Percentiles rank a stretch among this genome's conserved stretches.
These are phyloP conservation scores for Anaspis maculata DNA, from an alignment of 2,888 invertebrate genomes.

Conservation along the genomic window DNA sequence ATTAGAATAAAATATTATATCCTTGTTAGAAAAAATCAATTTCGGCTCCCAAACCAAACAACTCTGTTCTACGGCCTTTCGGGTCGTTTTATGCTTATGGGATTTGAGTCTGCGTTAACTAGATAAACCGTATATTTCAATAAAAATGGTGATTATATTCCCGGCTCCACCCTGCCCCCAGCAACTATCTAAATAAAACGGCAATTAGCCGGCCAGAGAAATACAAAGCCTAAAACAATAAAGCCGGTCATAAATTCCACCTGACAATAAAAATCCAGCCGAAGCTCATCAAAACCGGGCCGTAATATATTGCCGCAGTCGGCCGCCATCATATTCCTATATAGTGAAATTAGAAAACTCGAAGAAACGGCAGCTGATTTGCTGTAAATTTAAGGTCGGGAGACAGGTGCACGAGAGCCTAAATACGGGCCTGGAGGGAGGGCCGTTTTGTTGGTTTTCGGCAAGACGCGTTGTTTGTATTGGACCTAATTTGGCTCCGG, in stretches of 20 bases:
- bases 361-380: constrained; percentile 33
- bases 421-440: constrained; percentile 24
- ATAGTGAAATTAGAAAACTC: constrained; percentile 13
- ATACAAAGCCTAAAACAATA: constrained; percentile 12
- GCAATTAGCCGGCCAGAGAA: constrained; percentile 7
- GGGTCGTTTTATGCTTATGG: too few relatives aligned
- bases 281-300: constrained; percentile 7
- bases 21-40: too few relatives aligned
- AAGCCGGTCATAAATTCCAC: constrained; percentile 9
- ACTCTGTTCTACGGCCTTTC: too few relatives aligned
- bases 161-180: too few relatives aligned
- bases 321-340: too few relatives aligned
- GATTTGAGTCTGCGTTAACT: too few relatives aligned
- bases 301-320: background rate
- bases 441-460: constrained; percentile 32
- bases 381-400: constrained; percentile 27
- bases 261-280: constrained; percentile 12
- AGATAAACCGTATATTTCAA: too few relatives aligned
- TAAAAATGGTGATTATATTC: too few relatives aligned
- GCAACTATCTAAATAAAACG: too few relatives aligned
- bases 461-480: constrained; percentile 36
- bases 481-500: constrained; percentile 31
- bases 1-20: too few relatives aligned
- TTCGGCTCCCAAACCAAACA: too few relatives aligned
- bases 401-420: constrained; percentile 29